Conservation (phyloP, 2,888 invertebrate genomes). For the Scotopteryx bipunctaria region DNA sequence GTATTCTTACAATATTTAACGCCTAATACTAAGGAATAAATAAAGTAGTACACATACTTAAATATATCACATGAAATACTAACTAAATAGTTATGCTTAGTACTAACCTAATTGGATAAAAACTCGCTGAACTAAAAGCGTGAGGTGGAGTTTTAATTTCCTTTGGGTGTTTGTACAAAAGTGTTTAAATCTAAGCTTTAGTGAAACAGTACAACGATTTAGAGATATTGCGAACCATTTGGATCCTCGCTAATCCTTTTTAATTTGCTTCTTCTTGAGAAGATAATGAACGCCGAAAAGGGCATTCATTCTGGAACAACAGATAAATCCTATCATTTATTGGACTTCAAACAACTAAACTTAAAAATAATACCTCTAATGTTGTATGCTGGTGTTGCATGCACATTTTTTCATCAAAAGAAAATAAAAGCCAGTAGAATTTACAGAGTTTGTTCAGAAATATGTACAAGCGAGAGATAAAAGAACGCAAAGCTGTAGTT, state of each 20-base stretch:
- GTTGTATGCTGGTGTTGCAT: too few species aligned
- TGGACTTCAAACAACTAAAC: conserved; percentile 5
- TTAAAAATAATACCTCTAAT: too few species aligned
- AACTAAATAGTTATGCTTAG: conserved; percentile 42
- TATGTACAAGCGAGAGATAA: too few species aligned
- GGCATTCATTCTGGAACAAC: conserved; percentile 73
- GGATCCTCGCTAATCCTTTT: conserved; percentile 50
- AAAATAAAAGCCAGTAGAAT: too few species aligned
- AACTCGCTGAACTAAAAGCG: conserved; percentile 37
- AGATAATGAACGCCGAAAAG: conserved; percentile 68
- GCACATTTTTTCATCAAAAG: too few species aligned
- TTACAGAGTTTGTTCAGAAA: too few species aligned
- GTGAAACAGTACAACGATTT: conserved; percentile 39
- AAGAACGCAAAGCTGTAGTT: too few species aligned
- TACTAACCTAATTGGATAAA: conserved; percentile 37
- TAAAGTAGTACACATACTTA: conserved; percentile 59
- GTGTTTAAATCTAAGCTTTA: conserved; percentile 41
- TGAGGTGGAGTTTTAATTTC: conserved; percentile 32
- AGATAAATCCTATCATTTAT: conserved; percentile 28
- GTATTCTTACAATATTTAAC: conserved; percentile 58
- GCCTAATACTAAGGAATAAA: conserved; percentile 61
- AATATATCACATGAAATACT: conserved; percentile 48
- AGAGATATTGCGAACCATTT: conserved; percentile 28
- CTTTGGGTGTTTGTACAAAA: conserved; percentile 45
- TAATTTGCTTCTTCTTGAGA: conserved; percentile 60